These are phyloP conservation scores for Scartelaos histophorus DNA, from an alignment of 2,113 vertebrate species.

Conservation along the genomic window DNA sequence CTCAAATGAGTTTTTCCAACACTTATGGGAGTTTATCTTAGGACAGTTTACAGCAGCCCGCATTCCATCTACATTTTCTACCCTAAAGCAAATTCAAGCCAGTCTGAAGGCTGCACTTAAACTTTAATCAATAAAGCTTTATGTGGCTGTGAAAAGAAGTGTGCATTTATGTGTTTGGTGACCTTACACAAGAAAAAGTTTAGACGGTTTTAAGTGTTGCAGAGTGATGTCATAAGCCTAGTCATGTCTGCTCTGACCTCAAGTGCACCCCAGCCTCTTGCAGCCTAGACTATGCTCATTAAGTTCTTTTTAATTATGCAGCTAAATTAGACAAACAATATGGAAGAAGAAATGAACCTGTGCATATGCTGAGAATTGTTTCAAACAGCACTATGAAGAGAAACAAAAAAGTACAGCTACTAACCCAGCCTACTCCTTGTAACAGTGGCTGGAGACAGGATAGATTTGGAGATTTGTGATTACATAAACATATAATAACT, in stretches of 20 bases:
- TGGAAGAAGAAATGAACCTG: neutral
- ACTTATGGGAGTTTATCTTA: conserved; percentile 4
- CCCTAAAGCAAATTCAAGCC: neutral
- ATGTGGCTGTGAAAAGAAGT: neutral
- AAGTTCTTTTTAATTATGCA: neutral
- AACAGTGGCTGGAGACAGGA: neutral
- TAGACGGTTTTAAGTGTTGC: neutral
- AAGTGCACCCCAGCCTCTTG: neutral
- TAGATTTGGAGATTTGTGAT: too few species aligned
- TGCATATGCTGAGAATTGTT: neutral
- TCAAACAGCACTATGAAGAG: neutral
- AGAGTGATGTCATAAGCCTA: neutral
- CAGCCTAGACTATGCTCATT: neutral
- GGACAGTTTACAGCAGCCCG: neutral
- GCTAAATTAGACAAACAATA: neutral
- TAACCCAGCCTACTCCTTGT: neutral
- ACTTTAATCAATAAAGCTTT: conserved; percentile 4
- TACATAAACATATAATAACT: neutral
- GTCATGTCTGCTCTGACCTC: neutral
- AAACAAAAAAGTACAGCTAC: neutral
- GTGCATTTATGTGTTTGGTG: neutral
- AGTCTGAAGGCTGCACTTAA: conserved; percentile 5
- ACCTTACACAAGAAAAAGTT: neutral
- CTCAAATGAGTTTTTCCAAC: neutral
- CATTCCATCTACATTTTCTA: neutral